phyloP scores from a whole-genome alignment of 2,113 vertebrate species.

The Psittacus erithacus region DNA sequence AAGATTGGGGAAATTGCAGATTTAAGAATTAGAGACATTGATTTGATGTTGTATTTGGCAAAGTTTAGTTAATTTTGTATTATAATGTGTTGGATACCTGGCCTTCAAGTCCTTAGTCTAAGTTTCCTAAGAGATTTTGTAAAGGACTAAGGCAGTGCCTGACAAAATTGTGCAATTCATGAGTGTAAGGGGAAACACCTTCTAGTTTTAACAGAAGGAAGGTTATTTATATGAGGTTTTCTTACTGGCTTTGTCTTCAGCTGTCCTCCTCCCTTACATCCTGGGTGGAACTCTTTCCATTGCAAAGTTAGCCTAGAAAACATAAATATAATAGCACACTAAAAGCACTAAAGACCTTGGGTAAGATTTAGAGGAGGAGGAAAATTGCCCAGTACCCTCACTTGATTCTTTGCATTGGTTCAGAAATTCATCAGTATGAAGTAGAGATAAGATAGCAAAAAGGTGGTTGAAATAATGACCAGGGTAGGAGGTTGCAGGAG shows the following conservation, averaged over 20 bases:
- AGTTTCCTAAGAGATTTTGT: background rate
- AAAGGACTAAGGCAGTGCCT: background rate
- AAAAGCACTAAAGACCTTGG: background rate
- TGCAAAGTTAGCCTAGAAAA: background rate
- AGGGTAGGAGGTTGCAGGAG: background rate
- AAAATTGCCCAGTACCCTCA: background rate
- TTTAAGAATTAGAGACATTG: background rate
- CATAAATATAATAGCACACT: background rate
- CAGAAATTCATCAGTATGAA: background rate
- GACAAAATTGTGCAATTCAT: background rate
- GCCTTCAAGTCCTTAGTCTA: background rate
- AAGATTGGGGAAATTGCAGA: background rate
- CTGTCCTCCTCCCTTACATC: background rate
- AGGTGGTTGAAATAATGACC: background rate
- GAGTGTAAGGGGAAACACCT: background rate
- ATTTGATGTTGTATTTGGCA: background rate
- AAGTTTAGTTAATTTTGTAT: background rate
- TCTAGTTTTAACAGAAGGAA: background rate
- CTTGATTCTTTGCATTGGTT: background rate
- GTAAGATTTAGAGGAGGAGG: background rate
- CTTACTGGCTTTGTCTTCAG: background rate
- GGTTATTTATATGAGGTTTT: background rate
- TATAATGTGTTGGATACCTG: background rate
- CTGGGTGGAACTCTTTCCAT: background rate
- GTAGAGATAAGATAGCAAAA: background rate